These are phyloP conservation scores for Bungarus multicinctus DNA, from an alignment of 2,113 vertebrate species.

Conservation along the genomic window DNA sequence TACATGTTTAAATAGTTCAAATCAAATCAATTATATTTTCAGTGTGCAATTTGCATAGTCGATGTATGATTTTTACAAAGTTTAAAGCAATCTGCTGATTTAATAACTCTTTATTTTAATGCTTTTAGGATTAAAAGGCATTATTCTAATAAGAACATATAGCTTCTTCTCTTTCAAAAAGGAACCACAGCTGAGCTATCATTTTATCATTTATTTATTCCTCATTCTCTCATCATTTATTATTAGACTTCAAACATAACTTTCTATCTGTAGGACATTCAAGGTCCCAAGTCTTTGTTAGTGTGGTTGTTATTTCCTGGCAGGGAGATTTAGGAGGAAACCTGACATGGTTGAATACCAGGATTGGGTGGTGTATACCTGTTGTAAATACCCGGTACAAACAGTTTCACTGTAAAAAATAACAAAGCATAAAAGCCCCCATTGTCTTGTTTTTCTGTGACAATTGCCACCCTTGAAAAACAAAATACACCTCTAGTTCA, in stretches of 20 bases:
- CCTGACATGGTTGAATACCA: not conserved
- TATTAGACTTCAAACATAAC: not conserved
- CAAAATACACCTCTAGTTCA: not conserved
- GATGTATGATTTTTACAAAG: not conserved
- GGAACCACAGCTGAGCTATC: not conserved
- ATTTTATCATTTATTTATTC: not conserved
- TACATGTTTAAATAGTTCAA: not conserved
- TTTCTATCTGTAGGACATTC: not conserved
- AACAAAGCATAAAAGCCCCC: not conserved
- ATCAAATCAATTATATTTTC: not conserved
- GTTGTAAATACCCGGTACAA: not conserved
- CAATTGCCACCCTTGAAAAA: not conserved
- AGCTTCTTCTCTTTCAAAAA: not conserved
- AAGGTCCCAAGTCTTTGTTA: not conserved
- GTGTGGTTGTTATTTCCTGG: not conserved
- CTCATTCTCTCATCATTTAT: not conserved
- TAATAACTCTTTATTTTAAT: not conserved
- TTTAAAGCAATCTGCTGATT: not conserved
- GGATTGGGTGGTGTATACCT: not conserved
- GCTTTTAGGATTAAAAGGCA: not conserved
- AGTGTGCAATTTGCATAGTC: not conserved
- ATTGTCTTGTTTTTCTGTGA: not conserved
- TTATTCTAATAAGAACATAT: not conserved
- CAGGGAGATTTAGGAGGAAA: not conserved
- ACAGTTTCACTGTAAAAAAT: not conserved